Conservation (phyloP, 2,888 invertebrate genomes). For the Nineta flava region DNA sequence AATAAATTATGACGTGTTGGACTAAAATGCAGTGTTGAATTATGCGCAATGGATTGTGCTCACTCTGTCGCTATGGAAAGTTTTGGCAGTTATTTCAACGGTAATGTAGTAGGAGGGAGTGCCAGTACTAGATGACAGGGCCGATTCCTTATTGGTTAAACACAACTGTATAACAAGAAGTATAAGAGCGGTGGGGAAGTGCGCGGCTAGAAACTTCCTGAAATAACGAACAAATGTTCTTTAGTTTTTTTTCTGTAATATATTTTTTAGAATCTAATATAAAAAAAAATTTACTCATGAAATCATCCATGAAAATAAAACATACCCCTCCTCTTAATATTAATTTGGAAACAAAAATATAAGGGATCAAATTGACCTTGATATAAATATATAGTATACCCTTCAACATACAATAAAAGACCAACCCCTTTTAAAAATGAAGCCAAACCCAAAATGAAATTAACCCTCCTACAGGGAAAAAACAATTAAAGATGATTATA, state of each 20-base stretch:
- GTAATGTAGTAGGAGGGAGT: conserved; percentile 12
- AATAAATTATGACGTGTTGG: background rate
- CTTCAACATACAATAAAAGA: background rate
- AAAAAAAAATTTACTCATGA: background rate
- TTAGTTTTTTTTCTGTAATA: background rate
- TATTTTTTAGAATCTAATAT: background rate
- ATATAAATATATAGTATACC: background rate
- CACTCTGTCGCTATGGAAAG: conserved; percentile 18
- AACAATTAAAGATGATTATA: background rate
- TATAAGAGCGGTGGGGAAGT: background rate
- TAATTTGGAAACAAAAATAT: background rate
- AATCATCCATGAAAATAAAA: background rate
- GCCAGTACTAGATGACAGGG: conserved; percentile 10
- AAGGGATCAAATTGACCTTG: background rate
- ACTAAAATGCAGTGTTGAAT: background rate
- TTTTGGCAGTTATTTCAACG: conserved; percentile 9
- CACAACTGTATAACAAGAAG: background rate
- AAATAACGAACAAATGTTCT: background rate
- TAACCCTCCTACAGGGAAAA: background rate
- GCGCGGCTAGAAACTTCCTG: conserved; percentile 2
- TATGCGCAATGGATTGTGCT: background rate
- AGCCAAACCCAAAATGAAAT: background rate
- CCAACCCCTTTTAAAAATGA: background rate
- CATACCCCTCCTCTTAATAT: background rate
- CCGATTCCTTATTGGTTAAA: conserved; percentile 5